Evolutionary conservation across 1,140 invertebrate species (phyloP).

Genomic region (Acromyrmex echinatior): DNA sequence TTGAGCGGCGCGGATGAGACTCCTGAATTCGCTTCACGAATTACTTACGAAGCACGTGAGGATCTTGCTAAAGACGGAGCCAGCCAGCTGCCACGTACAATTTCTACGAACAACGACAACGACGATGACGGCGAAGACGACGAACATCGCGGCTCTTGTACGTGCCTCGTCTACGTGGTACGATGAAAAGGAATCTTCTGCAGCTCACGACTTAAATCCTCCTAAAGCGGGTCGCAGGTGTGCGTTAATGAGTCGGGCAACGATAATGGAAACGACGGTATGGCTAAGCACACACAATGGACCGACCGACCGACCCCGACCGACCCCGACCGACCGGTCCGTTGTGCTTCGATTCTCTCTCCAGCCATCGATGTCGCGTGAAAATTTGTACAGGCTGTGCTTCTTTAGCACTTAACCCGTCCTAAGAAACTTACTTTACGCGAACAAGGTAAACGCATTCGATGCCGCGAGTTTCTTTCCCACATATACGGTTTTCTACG

Average conservation of each 20-base stretch:
- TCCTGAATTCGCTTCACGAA: slow-evolving; percentile 80
- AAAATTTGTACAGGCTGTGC: slow-evolving; percentile 52
- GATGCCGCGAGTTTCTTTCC: slow-evolving; percentile 13
- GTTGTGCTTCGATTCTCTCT: slow-evolving; percentile 1
- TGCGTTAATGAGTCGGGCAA: slow-evolving; percentile 73
- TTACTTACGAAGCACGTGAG: slow-evolving; percentile 80
- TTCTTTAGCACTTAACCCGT: slow-evolving; percentile 49
- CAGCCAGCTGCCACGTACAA: slow-evolving; percentile 63
- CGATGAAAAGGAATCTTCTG: slow-evolving; percentile 44
- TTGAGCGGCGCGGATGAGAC: slow-evolving; percentile 70
- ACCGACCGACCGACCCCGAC: slow-evolving; percentile 20
- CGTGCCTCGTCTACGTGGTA: slow-evolving; percentile 23
- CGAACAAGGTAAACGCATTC: slow-evolving; percentile 30
- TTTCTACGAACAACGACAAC: slow-evolving; percentile 44
- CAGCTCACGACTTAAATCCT: slow-evolving; percentile 39
- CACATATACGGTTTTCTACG: background rate
- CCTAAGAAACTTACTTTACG: slow-evolving; percentile 43
- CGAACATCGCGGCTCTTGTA: slow-evolving; percentile 28
- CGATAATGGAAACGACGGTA: slow-evolving; percentile 70
- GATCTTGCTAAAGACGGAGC: slow-evolving; percentile 69
- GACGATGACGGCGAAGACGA: slow-evolving; percentile 2
- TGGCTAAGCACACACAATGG: slow-evolving; percentile 64
- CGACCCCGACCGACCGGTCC: slow-evolving; percentile 20
- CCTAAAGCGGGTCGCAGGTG: slow-evolving; percentile 72
- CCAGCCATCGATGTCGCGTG: slow-evolving; percentile 34